These are phyloP conservation scores for Cassiopea andromeda DNA, from an alignment of 30 jellyfish, hydroid and myxozoan species.

Conservation along the genomic window DNA sequence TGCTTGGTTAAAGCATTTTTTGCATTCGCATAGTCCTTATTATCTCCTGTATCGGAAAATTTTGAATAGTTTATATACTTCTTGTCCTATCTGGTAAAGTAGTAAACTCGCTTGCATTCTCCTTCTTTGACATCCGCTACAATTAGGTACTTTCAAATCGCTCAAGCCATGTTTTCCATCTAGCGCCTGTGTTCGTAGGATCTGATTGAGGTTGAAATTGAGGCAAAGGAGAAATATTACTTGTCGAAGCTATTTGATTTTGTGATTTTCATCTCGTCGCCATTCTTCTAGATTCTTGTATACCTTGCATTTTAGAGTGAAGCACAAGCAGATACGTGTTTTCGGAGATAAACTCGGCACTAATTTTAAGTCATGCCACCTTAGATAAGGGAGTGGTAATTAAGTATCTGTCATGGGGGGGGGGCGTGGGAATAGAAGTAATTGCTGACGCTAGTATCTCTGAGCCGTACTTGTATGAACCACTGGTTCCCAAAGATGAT, in stretches of 20 bases:
- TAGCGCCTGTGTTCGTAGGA: conserved; percentile 41
- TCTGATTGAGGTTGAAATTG: conserved; percentile 53
- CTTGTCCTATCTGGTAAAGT: conserved; percentile 60
- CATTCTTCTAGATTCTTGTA: not conserved
- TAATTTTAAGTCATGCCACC: not conserved
- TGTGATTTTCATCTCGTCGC: conserved; percentile 11
- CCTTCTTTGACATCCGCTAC: conserved; percentile 52
- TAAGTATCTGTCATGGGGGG: too few species aligned
- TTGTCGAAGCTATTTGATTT: conserved; percentile 42
- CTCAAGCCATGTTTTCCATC: conserved; percentile 47
- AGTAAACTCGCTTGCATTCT: conserved; percentile 47
- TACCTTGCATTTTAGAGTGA: not conserved
- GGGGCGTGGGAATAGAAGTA: too few species aligned
- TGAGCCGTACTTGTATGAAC: too few species aligned
- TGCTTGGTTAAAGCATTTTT: conserved; percentile 53
- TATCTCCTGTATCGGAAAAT: too few species aligned
- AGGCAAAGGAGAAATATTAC: conserved; percentile 43
- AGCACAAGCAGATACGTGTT: too few species aligned
- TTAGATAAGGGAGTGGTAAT: not conserved
- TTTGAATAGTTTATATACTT: too few species aligned
- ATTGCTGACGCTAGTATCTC: too few species aligned
- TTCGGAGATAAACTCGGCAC: not conserved
- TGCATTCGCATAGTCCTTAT: conserved; percentile 26
- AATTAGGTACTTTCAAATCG: conserved; percentile 55
- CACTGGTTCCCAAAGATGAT: too few species aligned